Evolutionary conservation across 2,797 vertebrate species (phyloP), one percentile per base, ranked within the genome.

Genomic region (Sebastes steindachneri): DNA sequence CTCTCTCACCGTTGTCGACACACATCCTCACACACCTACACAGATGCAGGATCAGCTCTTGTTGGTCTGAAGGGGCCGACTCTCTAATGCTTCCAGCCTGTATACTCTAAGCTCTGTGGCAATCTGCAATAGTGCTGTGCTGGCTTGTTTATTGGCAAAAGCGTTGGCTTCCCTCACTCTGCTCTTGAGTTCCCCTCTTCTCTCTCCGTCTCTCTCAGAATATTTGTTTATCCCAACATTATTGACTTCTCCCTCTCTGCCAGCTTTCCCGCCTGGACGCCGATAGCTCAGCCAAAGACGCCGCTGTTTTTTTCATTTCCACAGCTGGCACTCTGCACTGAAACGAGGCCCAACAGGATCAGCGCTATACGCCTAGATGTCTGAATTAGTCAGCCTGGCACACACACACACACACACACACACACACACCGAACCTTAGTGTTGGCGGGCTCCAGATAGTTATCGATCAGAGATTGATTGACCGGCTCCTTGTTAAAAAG

Each of bases 401-500:
- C 80, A 80, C 80, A 71, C 62, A 55, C 11, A n/a, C 66, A 33
- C 53, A 9, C 53, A 62, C 26, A 26, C 53, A 33, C 63, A 81
- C 79, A 68, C 23, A 23, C 23, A 23, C 23, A 23, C 23, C 23
- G 23, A 23, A 23, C 63, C 35, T 68, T 60, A 15, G n/a, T 4
- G 19, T 68, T 75, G 67, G 78, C 60, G 4, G 75, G 81, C 84
- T 86, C 79, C 81, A 88, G 84, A 90, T 93, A 93, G 88, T 51
- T 92, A 96, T 96, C 58, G 94, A 96, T 94, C 88, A 87, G 77
- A 70, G 69, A 95, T 94, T 93, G 95, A 96, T 93, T 92, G 88
- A 86, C 77, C 31, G 37, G 87, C 91, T 92, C 79, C 91, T 93
- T 90, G 91, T 95, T 94, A 91, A 92, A 91, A 89, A 92, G 88